phyloP scores from a whole-genome alignment of 1,140 invertebrate genomes.

The Fopius arisanus region DNA sequence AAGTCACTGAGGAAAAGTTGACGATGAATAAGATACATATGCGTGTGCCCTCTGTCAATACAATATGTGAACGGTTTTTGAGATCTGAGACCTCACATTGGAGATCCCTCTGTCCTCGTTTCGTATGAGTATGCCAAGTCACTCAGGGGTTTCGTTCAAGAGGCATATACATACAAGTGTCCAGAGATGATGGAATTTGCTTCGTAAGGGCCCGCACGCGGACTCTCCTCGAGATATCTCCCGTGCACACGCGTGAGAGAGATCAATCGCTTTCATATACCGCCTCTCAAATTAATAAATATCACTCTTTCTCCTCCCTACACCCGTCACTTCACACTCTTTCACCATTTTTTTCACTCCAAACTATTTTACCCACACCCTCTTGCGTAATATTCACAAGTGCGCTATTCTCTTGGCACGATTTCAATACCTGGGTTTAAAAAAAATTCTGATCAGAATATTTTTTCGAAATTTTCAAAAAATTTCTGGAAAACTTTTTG shows the following conservation, averaged over 20 bases:
- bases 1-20: not conserved
- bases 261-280: not conserved
- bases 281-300: constrained; percentile 8
- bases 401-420: no score
- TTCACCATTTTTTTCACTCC: not conserved
- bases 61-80: constrained; percentile 2
- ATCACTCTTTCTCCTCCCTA: not conserved
- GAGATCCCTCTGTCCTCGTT: not conserved
- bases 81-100: not conserved
- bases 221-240: not conserved
- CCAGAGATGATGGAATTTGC: not conserved
- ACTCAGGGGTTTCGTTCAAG: not conserved
- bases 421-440: no score
- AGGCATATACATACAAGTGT: not conserved
- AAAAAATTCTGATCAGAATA: no score
- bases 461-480: no score
- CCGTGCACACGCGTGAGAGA: not conserved
- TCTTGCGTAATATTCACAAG: not conserved
- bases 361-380: not conserved
- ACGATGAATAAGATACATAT: not conserved
- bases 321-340: not conserved
- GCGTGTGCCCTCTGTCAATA: constrained; percentile 10
- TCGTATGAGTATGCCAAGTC: not conserved
- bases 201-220: constrained; percentile 2
- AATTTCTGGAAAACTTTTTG: no score